Evolutionary conservation across 2,888 invertebrate species (phyloP).

Genomic region (Drosophila pegasa): DNA sequence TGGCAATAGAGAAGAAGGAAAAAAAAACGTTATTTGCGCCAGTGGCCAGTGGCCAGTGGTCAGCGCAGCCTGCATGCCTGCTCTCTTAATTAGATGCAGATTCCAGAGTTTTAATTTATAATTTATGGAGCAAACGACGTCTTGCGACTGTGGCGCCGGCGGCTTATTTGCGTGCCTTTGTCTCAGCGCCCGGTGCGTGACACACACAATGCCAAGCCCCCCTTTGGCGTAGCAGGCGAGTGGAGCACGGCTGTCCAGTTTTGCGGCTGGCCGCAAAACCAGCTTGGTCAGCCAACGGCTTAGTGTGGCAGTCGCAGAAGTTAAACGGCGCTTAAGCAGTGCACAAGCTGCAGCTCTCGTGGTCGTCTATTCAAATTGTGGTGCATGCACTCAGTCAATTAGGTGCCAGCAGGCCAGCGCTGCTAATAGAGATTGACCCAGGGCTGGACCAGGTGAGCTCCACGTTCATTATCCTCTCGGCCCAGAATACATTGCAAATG

Average conservation of each 20-base stretch:
- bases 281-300: conserved; percentile 58
- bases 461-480: conserved; percentile 2
- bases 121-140: conserved; percentile 57
- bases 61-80: conserved; percentile 13
- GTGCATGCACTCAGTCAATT: conserved; percentile 11
- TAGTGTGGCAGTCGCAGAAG: conserved; percentile 59
- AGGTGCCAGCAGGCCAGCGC: not conserved
- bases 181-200: conserved; percentile 30
- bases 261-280: conserved; percentile 55
- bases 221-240: conserved; percentile 41
- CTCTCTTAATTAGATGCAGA: conserved; percentile 63
- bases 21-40: conserved; percentile 4
- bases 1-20: conserved; percentile 30
- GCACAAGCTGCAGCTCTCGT: conserved; percentile 53
- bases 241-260: conserved; percentile 53
- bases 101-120: conserved; percentile 67
- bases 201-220: conserved; percentile 63
- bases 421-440: conserved; percentile 17
- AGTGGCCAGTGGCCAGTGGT: not conserved
- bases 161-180: conserved; percentile 63
- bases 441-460: conserved; percentile 22
- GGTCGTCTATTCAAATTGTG: conserved; percentile 34
- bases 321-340: conserved; percentile 69
- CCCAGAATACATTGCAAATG: conserved; percentile 21
- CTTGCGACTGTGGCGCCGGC: conserved; percentile 51